phyloP scores from a whole-genome alignment of 2,797 vertebrate genomes.

The Leptatherina wallacei region DNA sequence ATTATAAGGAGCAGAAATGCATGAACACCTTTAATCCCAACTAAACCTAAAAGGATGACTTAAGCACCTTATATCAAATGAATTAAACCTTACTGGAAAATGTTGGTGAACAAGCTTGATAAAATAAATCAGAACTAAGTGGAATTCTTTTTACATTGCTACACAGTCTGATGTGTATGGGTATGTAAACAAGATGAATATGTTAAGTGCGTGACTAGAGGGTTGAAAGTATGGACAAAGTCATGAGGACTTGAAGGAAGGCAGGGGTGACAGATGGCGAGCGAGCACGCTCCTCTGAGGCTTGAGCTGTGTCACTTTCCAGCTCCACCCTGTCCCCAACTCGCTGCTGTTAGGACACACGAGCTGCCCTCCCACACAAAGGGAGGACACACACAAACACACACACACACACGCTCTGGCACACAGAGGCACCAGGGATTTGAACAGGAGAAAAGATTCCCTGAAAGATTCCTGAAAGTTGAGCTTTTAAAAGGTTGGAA shows the following conservation, averaged over 20 bases:
- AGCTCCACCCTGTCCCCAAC: constrained; percentile 76
- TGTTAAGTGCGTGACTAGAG: not conserved
- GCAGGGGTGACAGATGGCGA: constrained; percentile 81
- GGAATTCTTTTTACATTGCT: not conserved
- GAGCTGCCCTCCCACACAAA: constrained; percentile 69
- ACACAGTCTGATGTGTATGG: not conserved
- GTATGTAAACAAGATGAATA: constrained; percentile 8
- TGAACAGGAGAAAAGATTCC: constrained; percentile 81
- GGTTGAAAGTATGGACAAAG: constrained; percentile 36
- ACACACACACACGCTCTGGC: constrained; percentile 50
- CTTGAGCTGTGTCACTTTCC: constrained; percentile 80
- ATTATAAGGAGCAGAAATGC: not conserved
- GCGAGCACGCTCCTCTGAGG: constrained; percentile 73
- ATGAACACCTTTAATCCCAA: not conserved
- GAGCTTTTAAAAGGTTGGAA: constrained; percentile 86
- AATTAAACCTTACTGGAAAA: not conserved
- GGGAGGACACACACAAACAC: constrained; percentile 55
- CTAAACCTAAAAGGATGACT: not conserved
- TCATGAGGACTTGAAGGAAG: constrained; percentile 36
- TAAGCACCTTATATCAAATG: not conserved
- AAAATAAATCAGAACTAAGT: not conserved
- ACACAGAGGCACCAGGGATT: constrained; percentile 64
- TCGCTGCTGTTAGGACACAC: constrained; percentile 75
- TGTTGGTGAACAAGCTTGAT: not conserved
- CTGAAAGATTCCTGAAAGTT: constrained; percentile 87